Evolutionary conservation across 1,140 invertebrate species (phyloP).

Genomic region (Chironomus tepperi): DNA sequence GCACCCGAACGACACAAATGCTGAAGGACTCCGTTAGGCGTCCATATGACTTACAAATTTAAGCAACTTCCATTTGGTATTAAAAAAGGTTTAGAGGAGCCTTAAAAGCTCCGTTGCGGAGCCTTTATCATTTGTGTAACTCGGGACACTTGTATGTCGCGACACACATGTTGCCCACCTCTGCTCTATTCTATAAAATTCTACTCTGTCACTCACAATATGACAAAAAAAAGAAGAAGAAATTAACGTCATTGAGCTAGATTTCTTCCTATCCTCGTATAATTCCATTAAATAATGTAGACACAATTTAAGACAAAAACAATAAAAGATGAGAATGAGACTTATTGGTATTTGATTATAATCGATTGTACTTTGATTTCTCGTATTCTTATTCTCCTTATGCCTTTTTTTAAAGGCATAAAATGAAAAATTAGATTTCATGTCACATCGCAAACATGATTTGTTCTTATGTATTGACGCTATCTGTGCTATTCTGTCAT

Average conservation of each 20-base stretch:
- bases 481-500: no score
- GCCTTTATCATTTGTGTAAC: no score
- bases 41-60: no score
- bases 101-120: no score
- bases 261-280: background rate
- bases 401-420: no score
- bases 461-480: background rate
- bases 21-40: no score
- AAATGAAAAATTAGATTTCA: slow-evolving; percentile 10
- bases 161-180: no score
- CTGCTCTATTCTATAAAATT: background rate
- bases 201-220: background rate
- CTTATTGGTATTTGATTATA: slow-evolving; percentile 3
- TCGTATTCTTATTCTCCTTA: background rate
- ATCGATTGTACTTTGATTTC: background rate
- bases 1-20: no score
- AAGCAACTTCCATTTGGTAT: no score
- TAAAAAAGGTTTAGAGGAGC: no score
- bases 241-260: slow-evolving; percentile 1
- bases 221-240: background rate
- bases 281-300: background rate
- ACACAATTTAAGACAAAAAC: no score
- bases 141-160: no score
- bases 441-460: slow-evolving; percentile 7
- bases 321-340: background rate